phyloP scores from a whole-genome alignment of 2,113 vertebrate species.

The Tapirus terrestris region DNA sequence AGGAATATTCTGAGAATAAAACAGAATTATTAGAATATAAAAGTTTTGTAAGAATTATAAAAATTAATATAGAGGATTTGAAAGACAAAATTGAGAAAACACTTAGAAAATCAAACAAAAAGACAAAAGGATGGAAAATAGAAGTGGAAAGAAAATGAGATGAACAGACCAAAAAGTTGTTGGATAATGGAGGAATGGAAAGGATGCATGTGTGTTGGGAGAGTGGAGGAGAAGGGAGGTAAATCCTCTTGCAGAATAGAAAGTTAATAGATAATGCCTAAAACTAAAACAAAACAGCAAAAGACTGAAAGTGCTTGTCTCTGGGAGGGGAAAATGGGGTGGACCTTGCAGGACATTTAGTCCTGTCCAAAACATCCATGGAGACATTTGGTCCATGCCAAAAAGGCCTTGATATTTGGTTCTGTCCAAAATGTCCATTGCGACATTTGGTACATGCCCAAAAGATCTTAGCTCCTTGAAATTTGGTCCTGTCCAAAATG shows the following conservation, averaged over 20 bases:
- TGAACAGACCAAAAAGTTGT: not conserved
- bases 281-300: not conserved
- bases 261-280: not conserved
- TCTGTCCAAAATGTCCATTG: no score
- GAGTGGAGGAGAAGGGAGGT: not conserved
- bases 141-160: not conserved
- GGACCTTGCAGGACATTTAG: no score
- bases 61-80: not conserved
- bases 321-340: not conserved
- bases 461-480: no score
- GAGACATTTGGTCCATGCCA: no score
- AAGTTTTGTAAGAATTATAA: not conserved
- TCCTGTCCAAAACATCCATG: no score
- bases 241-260: not conserved
- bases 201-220: not conserved
- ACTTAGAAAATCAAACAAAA: not conserved
- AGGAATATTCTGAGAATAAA: not conserved
- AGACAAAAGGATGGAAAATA: not conserved
- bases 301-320: not conserved
- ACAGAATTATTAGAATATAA: not conserved
- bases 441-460: no score
- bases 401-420: no score
- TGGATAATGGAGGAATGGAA: not conserved
- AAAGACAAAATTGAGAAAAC: not conserved
- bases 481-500: no score